A percentile compares a stretch with the other conserved stretches of the same genome.
Conservation (phyloP, 1,140 invertebrate genomes). For the Musca vetustissima region DNA sequence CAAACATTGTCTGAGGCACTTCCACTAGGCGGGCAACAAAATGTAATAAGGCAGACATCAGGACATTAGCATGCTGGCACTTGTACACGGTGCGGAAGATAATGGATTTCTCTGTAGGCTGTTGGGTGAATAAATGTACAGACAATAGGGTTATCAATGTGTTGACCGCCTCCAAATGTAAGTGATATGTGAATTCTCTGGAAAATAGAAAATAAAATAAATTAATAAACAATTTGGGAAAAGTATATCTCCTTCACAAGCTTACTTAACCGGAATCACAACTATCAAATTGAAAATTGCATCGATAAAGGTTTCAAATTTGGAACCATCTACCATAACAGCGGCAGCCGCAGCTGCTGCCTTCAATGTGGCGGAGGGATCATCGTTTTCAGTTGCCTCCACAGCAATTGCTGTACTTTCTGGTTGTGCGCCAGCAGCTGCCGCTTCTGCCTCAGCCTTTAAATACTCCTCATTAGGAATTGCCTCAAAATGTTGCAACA, state of each 20-base stretch:
- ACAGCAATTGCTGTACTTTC: conserved; percentile 42
- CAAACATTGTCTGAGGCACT: conserved; percentile 69
- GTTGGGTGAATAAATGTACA: conserved; percentile 81
- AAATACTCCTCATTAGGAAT: conserved; percentile 49
- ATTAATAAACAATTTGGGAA: conserved; percentile 26
- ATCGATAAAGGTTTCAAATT: conserved; percentile 55
- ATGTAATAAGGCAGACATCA: conserved; percentile 75
- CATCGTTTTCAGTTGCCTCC: conserved; percentile 42
- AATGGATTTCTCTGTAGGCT: conserved; percentile 52
- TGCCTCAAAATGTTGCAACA: conserved; percentile 73
- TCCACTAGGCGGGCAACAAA: conserved; percentile 78
- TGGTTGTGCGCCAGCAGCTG: conserved; percentile 27
- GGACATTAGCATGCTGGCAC: conserved; percentile 64
- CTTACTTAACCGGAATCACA: conserved; percentile 51
- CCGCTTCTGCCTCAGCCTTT: conserved; percentile 37
- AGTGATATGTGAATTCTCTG: conserved; percentile 84
- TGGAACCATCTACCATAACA: conserved; percentile 50
- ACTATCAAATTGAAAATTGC: conserved; percentile 52
- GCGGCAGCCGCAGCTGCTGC: conserved; percentile 14
- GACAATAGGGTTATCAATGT: conserved; percentile 83
- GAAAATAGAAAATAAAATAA: conserved; percentile 45
- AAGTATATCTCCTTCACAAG: neutral
- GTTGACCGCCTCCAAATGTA: conserved; percentile 88
- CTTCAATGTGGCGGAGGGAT: conserved; percentile 19
- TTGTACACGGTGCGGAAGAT: conserved; percentile 72